Evolutionary conservation across 2,113 vertebrate genomes (phyloP), one percentile per base, ranked within the genome.

Genomic region (Pseudopipra pipra): DNA sequence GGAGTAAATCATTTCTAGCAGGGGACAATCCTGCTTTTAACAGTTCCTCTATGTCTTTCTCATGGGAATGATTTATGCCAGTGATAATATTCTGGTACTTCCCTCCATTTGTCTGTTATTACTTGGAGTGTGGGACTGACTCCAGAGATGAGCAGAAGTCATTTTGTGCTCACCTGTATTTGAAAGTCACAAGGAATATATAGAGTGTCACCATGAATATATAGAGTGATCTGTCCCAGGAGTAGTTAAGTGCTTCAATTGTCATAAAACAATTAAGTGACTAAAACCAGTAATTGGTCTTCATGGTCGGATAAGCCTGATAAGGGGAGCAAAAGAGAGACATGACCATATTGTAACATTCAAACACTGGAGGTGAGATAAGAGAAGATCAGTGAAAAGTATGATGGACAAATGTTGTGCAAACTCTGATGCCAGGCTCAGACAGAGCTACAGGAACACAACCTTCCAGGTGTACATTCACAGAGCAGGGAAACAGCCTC

Each of bases 201-300:
- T 35, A 35, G 56, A 59, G n/a, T 59, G 56, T 59, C 56, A 59
- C 31, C 54, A 72, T 63, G 72, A 30, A 63, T 68, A 70, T 11
- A 30, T 6, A 10, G 63, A 90, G 63, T 55, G 65, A 81, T 88
- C 73, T 78, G 68, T 63, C 70, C 89, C 65, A 49, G 56, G 76
- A 87, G 73, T 7, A 72, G 59, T 55, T 86, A 90, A 87, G 61
- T 81, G 59, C 16, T 23, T 65, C 31, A 55, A 39, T 77, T 84
- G 59, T 74, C 80, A 75, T 87, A 84, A 95, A 95, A 89, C 61
- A 92, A 87, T 91, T 92, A 86, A 51, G 52, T 87, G 33, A 51
- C 73, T 95, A 84, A 92, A 95, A 70, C 43, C 73, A 72, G 68
- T 84, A 86, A 93, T 86, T 10, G 8, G 54, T 92, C 85, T 93